Evolutionary conservation across 1,140 invertebrate genomes (phyloP).

Genomic region (Aculops lycopersici): DNA sequence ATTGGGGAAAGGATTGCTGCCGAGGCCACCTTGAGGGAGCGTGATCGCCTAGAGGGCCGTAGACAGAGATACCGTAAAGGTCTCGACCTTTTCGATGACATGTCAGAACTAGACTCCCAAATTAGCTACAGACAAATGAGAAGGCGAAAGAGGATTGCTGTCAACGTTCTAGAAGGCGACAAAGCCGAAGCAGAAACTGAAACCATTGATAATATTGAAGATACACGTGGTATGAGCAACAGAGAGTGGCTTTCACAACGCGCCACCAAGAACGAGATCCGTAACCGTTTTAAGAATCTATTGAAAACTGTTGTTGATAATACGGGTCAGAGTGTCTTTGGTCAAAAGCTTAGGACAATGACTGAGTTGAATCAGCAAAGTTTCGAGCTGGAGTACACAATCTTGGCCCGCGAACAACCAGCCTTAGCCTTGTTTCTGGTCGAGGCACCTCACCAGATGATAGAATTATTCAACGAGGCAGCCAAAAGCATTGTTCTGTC

Average conservation of each 20-base stretch:
- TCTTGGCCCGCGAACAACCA: slow-evolving; percentile 56
- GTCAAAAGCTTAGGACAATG: slow-evolving; percentile 71
- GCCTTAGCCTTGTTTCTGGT: slow-evolving; percentile 82
- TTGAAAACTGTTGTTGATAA: slow-evolving; percentile 55
- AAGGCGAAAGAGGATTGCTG: neutral
- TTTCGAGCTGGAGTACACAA: slow-evolving; percentile 70
- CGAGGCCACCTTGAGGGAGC: slow-evolving; percentile 44
- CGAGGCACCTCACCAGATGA: slow-evolving; percentile 80
- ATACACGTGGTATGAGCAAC: slow-evolving; percentile 35
- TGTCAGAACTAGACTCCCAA: too few relatives aligned
- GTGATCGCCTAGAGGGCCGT: slow-evolving; percentile 53
- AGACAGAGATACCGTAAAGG: slow-evolving; percentile 33
- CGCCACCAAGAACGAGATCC: slow-evolving; percentile 76
- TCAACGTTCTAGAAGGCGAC: slow-evolving; percentile 32
- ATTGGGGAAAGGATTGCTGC: slow-evolving; percentile 49
- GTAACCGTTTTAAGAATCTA: slow-evolving; percentile 84
- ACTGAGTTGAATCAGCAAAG: slow-evolving; percentile 49
- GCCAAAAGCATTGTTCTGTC: slow-evolving; percentile 70
- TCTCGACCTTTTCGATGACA: slow-evolving; percentile 12
- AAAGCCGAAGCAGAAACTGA: slow-evolving; percentile 42
- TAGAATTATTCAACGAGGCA: slow-evolving; percentile 75
- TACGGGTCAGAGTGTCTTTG: slow-evolving; percentile 57
- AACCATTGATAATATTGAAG: slow-evolving; percentile 89
- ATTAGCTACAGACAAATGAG: neutral
- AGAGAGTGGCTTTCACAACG: slow-evolving; percentile 87